Conservation (phyloP, 2,113 vertebrate genomes). For the Gorsachius goisagi region DNA sequence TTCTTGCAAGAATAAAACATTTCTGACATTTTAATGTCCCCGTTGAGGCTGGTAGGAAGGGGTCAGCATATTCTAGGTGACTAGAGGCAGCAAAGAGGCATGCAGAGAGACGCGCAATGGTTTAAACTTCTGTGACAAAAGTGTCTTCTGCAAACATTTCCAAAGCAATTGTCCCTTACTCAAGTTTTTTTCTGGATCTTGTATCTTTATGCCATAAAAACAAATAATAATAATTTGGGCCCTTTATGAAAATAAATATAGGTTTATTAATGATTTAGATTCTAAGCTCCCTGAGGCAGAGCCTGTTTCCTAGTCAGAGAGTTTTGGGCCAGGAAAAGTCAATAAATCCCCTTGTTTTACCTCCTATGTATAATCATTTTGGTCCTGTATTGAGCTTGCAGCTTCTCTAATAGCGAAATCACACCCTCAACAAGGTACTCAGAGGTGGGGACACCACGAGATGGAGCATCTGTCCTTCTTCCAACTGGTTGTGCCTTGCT, state of each 20-base stretch:
- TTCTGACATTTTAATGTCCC: neutral
- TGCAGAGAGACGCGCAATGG: neutral
- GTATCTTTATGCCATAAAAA: neutral
- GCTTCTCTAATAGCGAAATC: neutral
- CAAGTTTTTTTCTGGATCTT: neutral
- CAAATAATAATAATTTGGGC: neutral
- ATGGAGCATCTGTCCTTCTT: neutral
- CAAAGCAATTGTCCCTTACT: neutral
- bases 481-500: neutral
- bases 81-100: neutral
- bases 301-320: neutral
- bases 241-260: neutral
- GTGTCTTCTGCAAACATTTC: neutral
- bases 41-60: neutral
- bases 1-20: neutral
- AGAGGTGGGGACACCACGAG: neutral
- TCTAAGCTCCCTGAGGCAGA: neutral
- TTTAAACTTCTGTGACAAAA: neutral
- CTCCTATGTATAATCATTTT: neutral
- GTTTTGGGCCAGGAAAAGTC: neutral
- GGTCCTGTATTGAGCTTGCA: neutral
- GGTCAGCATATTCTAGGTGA: neutral
- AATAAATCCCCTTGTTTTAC: neutral
- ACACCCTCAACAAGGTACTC: neutral
- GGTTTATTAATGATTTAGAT: neutral